Conservation (phyloP, 2,797 vertebrate genomes). For the Pagetopsis macropterus region DNA sequence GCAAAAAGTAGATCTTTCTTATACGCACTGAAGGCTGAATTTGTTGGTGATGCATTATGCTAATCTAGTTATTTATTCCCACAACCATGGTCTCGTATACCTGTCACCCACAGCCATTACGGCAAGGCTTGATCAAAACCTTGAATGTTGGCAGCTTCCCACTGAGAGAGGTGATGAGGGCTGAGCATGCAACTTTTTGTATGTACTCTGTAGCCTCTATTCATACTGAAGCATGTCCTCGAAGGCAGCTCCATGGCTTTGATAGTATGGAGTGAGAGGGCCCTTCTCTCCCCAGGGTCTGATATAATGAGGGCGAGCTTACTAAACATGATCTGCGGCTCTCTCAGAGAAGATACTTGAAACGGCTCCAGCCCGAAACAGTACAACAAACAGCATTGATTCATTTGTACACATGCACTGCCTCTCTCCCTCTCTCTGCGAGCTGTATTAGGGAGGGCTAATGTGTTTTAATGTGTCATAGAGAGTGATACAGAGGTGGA, state of each 20-base stretch:
- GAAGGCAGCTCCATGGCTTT: slow-evolving; percentile 76
- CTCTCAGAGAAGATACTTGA: slow-evolving; percentile 74
- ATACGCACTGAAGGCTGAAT: slow-evolving; percentile 55
- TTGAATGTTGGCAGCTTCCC: slow-evolving; percentile 74
- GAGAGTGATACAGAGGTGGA: slow-evolving; percentile 46
- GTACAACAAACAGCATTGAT: slow-evolving; percentile 74
- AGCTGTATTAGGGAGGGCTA: slow-evolving; percentile 6
- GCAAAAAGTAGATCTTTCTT: slow-evolving; percentile 52
- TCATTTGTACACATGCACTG: slow-evolving; percentile 64
- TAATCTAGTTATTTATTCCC: slow-evolving; percentile 78
- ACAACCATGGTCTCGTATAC: slow-evolving; percentile 69
- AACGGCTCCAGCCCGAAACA: slow-evolving; percentile 68
- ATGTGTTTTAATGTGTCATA: slow-evolving; percentile 58
- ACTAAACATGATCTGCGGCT: slow-evolving; percentile 79
- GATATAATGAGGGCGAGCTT: slow-evolving; percentile 81
- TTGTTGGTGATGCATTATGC: slow-evolving; percentile 78
- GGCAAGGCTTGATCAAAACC: slow-evolving; percentile 80
- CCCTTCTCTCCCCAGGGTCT: slow-evolving; percentile 78
- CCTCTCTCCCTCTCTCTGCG: slow-evolving; percentile 37
- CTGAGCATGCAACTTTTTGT: slow-evolving; percentile 77
- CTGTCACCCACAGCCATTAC: slow-evolving; percentile 78
- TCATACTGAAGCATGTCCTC: slow-evolving; percentile 77
- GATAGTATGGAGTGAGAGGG: slow-evolving; percentile 76
- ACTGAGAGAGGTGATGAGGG: slow-evolving; percentile 70
- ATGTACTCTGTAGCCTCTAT: slow-evolving; percentile 67